Evolutionary conservation across 2,797 vertebrate species (phyloP), one percentile per base, ranked within the genome.

Genomic region (Oreortyx pictus): DNA sequence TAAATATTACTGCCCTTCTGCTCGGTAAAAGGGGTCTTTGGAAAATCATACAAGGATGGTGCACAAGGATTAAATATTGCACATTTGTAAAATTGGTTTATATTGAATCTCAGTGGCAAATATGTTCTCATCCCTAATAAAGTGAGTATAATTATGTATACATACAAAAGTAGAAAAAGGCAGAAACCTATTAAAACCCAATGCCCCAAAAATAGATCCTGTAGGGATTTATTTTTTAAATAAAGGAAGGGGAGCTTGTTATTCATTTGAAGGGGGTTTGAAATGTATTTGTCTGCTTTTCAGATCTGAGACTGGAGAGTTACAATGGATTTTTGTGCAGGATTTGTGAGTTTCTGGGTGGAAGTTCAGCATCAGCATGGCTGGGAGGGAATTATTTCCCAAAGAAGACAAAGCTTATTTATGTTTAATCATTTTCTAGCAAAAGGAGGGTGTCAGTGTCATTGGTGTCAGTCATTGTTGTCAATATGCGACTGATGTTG

Each of bases 171-270:
- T 22, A 83, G 46, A 41, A 41, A 14, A 41, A 59, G 17, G 20
- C 52, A 74, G 33, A 82, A 88, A 52, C 19, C 25, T 41, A 8
- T 41, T 87, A 49, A 80, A 90, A 67, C 19, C 6, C 19, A 59
- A 14, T 80, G 20, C 50, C 87, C 22, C 33, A 65, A n/a, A 87
- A 88, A 24, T 16, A 46, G 11, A 49, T 52, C n/a, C 50, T 49
- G 14, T 31, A 92, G 71, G 7, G 11, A 25, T 41, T 91, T 91
- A 19, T 9, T 64, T 94, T 88, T 70, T 71, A 89, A 88, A 78
- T 16, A 35, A 62, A 70, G 9, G 27, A 77, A 76, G 29, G 9
- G 49, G 3, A 52, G 9, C 18, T 61, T 79, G 7, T 74, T 44
- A 29, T 33, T 75, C 33, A 19, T 52, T 15, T 49, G 11, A 6